Evolutionary conservation across 2,113 vertebrate genomes (phyloP), one percentile per base, ranked within the genome.

Genomic region (Perca schrenkii): DNA sequence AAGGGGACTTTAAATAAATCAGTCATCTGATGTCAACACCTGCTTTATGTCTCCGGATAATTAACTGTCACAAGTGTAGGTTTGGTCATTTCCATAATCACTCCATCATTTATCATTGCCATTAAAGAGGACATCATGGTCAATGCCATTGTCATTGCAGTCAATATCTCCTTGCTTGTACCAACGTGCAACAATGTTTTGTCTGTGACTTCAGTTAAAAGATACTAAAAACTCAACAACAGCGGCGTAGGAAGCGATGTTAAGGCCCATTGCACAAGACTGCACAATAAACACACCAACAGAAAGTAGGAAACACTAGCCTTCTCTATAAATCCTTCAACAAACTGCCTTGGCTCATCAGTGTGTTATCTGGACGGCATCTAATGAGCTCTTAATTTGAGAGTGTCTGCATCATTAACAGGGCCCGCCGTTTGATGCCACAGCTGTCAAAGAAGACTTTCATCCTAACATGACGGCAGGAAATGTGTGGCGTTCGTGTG

Each of bases 361-460:
- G 73, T 31, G 79, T 54, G 80, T 83, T 85, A 80, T 88, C 83
- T 72, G 72, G 31, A 79, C 52, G 58, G 63, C 60, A 65, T 83
- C 88, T 91, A 93, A 93, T 82, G 84, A 91, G 88, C 67, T 80
- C 84, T 84, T 88, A 71, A 90, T 92, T 89, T 74, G 73, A 86
- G 80, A 86, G 82, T 22, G 60, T 66, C 78, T 87, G 81, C 87
- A 86, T 90, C 86, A 88, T 89, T 91, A 93, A 89, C 83, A 54
- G 57, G 77, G 31, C 86, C 40, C 8, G 58, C 69, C 31, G 88
- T 91, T 90, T 93, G 90, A 92, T 90, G 83, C 73, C 80, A 69
- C 68, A 86, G 79, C 84, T 84, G 87, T 92, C 77, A 90, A 86
- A 74, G 16, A 50, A 83, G 70, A 65, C 88, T 93, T 92, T 92